phyloP scores from a whole-genome alignment of 2,797 vertebrate genomes.

The Ibycter americanus region DNA sequence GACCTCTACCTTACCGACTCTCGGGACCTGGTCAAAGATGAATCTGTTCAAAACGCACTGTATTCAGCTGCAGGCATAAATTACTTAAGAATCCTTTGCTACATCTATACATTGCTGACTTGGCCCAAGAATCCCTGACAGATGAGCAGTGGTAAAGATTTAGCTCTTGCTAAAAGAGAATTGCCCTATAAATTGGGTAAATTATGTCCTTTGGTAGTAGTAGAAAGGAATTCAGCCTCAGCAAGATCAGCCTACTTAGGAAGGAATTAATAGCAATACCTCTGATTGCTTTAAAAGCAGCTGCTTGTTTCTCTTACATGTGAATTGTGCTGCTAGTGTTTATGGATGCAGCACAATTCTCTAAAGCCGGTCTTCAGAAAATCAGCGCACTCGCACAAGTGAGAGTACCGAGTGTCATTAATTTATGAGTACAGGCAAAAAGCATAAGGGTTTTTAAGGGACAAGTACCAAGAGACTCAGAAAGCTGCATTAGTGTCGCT shows the following conservation, averaged over 20 bases:
- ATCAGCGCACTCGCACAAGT: neutral
- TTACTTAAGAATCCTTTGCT: neutral
- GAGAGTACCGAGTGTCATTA: neutral
- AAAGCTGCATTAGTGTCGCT: neutral
- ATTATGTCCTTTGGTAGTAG: neutral
- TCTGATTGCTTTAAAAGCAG: neutral
- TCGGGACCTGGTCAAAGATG: neutral
- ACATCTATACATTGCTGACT: neutral
- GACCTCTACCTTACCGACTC: neutral
- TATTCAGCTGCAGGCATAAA: neutral
- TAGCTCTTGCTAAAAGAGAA: neutral
- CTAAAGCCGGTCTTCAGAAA: neutral
- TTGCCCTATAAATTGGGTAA: neutral
- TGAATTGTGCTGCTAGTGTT: neutral
- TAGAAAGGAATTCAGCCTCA: neutral
- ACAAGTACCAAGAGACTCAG: neutral
- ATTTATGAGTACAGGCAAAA: slow-evolving; percentile 26
- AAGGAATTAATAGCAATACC: neutral
- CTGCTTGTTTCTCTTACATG: neutral
- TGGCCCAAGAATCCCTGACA: neutral
- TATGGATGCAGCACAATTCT: neutral
- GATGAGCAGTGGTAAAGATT: neutral
- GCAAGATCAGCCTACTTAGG: neutral
- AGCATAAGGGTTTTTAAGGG: neutral
- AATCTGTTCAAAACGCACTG: neutral